Percentiles rank a stretch among this genome's conserved stretches.
These are phyloP conservation scores for Tenthredo scrophulariae DNA, from an alignment of 2,888 invertebrate genomes.

Conservation along the genomic window DNA sequence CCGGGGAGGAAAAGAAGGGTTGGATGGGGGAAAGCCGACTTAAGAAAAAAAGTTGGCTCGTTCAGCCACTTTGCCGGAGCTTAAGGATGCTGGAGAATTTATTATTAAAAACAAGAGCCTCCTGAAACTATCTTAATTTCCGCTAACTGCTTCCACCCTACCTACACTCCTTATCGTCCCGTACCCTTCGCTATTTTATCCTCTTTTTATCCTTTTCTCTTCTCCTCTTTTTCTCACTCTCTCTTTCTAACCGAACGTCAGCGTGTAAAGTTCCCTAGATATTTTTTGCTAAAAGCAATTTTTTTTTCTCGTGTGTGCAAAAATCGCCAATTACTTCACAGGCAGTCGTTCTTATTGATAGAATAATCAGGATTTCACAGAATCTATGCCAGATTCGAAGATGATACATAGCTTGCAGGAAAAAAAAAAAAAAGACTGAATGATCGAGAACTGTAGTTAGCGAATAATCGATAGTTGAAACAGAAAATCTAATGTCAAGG, in stretches of 20 bases:
- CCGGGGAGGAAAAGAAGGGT: slow-evolving; percentile 49
- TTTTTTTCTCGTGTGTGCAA: neutral
- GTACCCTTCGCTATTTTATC: neutral
- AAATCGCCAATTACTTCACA: neutral
- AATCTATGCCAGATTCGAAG: neutral
- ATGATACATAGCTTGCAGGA: too few relatives aligned
- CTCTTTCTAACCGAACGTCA: neutral
- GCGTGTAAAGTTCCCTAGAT: neutral
- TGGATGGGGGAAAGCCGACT: slow-evolving; percentile 44
- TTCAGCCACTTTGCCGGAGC: slow-evolving; percentile 60
- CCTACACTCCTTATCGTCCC: neutral
- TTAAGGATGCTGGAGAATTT: slow-evolving; percentile 62
- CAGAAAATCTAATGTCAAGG: neutral
- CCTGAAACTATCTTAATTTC: slow-evolving; percentile 65
- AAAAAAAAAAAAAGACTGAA: too few relatives aligned
- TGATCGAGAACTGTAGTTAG: neutral
- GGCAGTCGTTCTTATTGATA: neutral
- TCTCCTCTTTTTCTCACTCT: neutral
- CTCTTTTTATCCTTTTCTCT: neutral
- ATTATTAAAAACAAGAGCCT: slow-evolving; percentile 66
- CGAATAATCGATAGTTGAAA: neutral
- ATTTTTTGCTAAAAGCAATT: neutral
- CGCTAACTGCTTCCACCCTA: slow-evolving; percentile 62
- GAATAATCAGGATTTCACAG: neutral
- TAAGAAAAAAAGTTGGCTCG: slow-evolving; percentile 58